phyloP scores from a whole-genome alignment of 2,797 vertebrate species.

The Coranthus polyacanthus region DNA sequence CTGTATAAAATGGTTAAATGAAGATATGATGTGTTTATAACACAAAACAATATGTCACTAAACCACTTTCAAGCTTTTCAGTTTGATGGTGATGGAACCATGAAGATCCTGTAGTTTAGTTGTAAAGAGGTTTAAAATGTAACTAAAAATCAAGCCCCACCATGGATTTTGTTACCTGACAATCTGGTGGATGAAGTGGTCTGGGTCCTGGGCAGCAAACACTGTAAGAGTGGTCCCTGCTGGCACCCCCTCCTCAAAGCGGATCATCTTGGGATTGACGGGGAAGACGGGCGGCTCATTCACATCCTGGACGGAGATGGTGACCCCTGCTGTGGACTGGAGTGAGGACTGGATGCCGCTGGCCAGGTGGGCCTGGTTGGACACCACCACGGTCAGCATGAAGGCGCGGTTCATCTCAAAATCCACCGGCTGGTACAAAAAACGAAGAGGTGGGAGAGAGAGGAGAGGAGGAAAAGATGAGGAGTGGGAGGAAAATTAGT shows the following conservation, averaged over 20 bases:
- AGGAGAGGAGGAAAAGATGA: not conserved
- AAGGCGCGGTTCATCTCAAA: constrained; percentile 97
- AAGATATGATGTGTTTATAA: too few species aligned
- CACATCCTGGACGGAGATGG: constrained; percentile 93
- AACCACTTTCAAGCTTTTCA: too few species aligned
- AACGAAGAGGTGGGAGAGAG: not conserved
- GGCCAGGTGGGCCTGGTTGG: constrained; percentile 94
- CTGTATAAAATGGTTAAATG: not conserved
- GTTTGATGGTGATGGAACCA: too few species aligned
- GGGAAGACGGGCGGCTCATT: constrained; percentile 96
- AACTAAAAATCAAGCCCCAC: not conserved
- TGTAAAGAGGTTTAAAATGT: not conserved
- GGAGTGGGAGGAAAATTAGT: constrained; percentile 24
- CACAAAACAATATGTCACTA: not conserved
- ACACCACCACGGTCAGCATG: constrained; percentile 96
- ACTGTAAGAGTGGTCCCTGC: constrained; percentile 90
- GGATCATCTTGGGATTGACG: constrained; percentile 92
- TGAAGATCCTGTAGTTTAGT: too few species aligned
- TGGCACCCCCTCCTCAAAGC: constrained; percentile 94
- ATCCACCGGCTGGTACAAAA: constrained; percentile 89
- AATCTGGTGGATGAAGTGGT: constrained; percentile 96
- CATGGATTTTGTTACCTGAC: constrained; percentile 86
- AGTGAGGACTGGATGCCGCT: constrained; percentile 95
- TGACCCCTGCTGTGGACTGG: constrained; percentile 94
- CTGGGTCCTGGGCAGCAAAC: constrained; percentile 94